Evolutionary conservation across 2,113 vertebrate genomes (phyloP).

Genomic region (Penelope pileata): DNA sequence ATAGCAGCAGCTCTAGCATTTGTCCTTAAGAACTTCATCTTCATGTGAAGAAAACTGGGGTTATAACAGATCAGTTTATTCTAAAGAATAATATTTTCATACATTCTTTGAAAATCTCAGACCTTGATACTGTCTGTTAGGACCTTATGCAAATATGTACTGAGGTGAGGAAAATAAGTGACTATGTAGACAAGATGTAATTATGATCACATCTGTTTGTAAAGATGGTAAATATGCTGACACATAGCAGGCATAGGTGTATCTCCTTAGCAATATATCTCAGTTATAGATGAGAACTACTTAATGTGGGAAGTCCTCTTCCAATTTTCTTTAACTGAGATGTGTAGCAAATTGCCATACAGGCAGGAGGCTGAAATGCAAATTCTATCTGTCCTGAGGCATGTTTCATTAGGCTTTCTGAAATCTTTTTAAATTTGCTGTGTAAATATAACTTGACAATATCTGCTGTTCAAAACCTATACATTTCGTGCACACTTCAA

Average conservation of each 20-base stretch:
- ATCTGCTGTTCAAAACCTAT: neutral
- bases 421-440: conserved; percentile 40
- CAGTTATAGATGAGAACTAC: neutral
- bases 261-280: neutral
- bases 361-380: conserved; percentile 9
- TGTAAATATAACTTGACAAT: conserved; percentile 31
- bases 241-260: neutral
- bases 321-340: neutral
- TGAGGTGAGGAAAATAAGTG: neutral
- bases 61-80: neutral
- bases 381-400: conserved; percentile 34
- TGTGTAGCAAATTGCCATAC: neutral
- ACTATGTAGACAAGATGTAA: neutral
- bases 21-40: neutral
- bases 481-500: neutral
- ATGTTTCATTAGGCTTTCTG: conserved; percentile 33
- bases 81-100: neutral
- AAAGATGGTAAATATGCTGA: conserved; percentile 6
- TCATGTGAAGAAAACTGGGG: neutral
- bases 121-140: neutral
- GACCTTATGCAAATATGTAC: neutral
- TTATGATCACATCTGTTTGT: conserved; percentile 4
- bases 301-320: neutral
- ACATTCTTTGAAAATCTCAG: neutral
- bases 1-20: neutral